Percentiles rank a stretch among this genome's conserved stretches.
Conservation (phyloP, 2,113 vertebrate genomes). For the Girardinichthys multiradiatus region DNA sequence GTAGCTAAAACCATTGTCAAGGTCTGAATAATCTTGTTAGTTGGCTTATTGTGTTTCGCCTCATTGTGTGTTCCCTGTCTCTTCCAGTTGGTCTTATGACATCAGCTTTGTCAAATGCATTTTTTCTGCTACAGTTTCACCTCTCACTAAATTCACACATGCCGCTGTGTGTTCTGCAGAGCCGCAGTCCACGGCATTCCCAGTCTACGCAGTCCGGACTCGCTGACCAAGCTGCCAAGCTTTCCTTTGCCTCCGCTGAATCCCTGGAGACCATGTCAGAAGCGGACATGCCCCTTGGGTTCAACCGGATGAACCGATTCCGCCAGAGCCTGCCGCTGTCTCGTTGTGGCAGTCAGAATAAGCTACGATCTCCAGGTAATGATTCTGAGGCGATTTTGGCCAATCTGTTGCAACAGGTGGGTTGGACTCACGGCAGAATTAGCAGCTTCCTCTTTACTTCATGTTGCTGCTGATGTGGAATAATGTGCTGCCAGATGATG, state of each 20-base stretch:
- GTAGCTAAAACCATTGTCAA: constrained; percentile 56
- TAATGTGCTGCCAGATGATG: background rate
- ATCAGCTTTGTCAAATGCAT: constrained; percentile 50
- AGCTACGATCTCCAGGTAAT: constrained; percentile 95
- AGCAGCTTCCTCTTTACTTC: constrained; percentile 22
- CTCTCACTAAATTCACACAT: constrained; percentile 29
- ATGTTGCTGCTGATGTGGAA: constrained; percentile 12
- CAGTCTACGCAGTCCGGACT: constrained; percentile 96
- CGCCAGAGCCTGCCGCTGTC: constrained; percentile 97
- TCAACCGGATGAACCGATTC: constrained; percentile 98
- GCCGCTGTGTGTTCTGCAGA: constrained; percentile 75
- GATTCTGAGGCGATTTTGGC: constrained; percentile 20
- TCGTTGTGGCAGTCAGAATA: constrained; percentile 96
- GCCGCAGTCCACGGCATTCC: constrained; percentile 93
- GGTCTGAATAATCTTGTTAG: constrained; percentile 65
- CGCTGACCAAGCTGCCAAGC: constrained; percentile 95
- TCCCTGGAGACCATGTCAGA: constrained; percentile 99
- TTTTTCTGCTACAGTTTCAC: constrained; percentile 45
- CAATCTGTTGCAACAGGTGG: constrained; percentile 22
- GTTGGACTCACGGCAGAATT: constrained; percentile 21
- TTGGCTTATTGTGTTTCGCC: constrained; percentile 50
- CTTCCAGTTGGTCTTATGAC: constrained; percentile 49
- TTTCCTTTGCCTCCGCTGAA: constrained; percentile 96
- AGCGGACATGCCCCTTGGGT: constrained; percentile 94
- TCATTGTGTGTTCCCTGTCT: constrained; percentile 50